Percentiles rank a stretch among this genome's conserved stretches.
Evolutionary conservation across 2,797 vertebrate genomes (phyloP).

Genomic region (Amazona ochrocephala): DNA sequence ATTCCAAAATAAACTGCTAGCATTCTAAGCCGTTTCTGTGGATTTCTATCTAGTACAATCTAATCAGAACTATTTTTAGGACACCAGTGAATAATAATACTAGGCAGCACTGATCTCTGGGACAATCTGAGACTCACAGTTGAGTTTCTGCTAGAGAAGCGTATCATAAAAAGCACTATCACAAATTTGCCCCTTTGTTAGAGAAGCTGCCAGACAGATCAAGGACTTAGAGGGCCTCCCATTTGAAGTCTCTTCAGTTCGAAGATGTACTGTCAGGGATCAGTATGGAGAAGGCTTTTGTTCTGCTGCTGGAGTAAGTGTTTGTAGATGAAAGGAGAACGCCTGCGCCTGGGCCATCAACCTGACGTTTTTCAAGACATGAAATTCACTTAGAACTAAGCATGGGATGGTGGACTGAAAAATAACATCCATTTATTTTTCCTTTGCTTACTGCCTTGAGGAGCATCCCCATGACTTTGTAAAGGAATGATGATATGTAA

Average conservation of each 20-base stretch:
- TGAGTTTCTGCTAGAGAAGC: not conserved
- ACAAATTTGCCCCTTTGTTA: conserved; percentile 39
- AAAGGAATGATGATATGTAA: not conserved
- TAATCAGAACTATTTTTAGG: conserved; percentile 59
- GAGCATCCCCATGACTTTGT: not conserved
- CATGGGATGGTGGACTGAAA: not conserved
- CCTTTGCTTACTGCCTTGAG: not conserved
- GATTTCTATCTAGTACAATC: conserved; percentile 35
- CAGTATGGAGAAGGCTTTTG: conserved; percentile 26
- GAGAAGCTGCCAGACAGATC: conserved; percentile 46
- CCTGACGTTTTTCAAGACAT: not conserved
- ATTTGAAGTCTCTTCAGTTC: conserved; percentile 25
- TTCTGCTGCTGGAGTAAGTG: conserved; percentile 29
- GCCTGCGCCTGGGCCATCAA: not conserved
- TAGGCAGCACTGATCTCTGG: conserved; percentile 35
- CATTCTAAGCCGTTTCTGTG: conserved; percentile 38
- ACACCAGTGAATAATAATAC: not conserved
- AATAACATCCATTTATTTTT: not conserved
- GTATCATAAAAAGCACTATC: conserved; percentile 24
- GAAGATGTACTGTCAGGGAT: conserved; percentile 37
- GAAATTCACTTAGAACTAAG: conserved; percentile 25
- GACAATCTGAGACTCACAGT: conserved; percentile 33
- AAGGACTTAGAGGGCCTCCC: conserved; percentile 29
- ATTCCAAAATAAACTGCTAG: conserved; percentile 49
- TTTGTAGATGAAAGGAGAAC: conserved; percentile 48